phyloP scores from a whole-genome alignment of 2,888 invertebrate species.

The Morpho achilles region DNA sequence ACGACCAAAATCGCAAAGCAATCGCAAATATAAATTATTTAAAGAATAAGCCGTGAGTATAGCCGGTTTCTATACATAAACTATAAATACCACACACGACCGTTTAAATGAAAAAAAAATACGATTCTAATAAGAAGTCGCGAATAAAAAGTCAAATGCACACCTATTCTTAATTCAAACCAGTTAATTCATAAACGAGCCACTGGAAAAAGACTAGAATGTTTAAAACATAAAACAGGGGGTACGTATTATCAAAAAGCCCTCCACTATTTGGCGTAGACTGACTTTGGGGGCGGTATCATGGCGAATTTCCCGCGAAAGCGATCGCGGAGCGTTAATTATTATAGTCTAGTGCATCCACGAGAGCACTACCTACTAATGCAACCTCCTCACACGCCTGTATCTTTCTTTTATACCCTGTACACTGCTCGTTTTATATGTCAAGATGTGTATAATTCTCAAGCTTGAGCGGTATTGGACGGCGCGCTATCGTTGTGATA shows the following conservation, averaged over 20 bases:
- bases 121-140: no score
- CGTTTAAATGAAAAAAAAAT: no score
- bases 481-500: background rate
- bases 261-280: slow-evolving; percentile 9
- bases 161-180: no score
- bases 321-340: slow-evolving; percentile 58
- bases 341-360: slow-evolving; percentile 66
- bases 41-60: no score
- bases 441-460: background rate
- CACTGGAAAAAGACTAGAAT: no score
- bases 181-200: no score
- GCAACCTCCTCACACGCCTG: slow-evolving; percentile 11
- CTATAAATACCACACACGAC: no score
- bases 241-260: slow-evolving; percentile 6
- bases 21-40: no score
- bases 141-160: no score
- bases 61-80: no score
- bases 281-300: slow-evolving; percentile 23
- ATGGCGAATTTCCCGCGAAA: slow-evolving; percentile 36
- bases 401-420: background rate
- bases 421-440: slow-evolving; percentile 13
- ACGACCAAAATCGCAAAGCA: no score
- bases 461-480: slow-evolving; percentile 6
- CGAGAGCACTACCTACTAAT: slow-evolving; percentile 40
- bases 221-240: background rate